Conservation (phyloP, 2,888 invertebrate genomes). For the Enoplolaimus lenunculus region DNA sequence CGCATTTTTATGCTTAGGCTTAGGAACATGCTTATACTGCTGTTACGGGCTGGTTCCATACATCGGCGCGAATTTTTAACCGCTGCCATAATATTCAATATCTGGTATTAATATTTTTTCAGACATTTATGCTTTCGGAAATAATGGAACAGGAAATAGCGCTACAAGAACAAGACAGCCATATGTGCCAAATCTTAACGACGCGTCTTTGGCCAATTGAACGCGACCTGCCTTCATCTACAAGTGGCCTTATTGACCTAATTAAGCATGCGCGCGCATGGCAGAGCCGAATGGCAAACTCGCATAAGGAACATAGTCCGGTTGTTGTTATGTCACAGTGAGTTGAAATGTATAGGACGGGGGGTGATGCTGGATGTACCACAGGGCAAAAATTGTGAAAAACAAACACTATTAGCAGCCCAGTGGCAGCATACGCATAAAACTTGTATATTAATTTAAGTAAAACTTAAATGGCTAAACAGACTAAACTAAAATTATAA, state of each 20-base stretch:
- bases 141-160: constrained; percentile 62
- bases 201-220: constrained; percentile 65
- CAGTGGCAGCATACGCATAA: too few relatives aligned
- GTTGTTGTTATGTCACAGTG: constrained; percentile 37
- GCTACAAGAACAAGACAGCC: constrained; percentile 37
- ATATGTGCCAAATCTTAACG: constrained; percentile 38
- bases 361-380: too few relatives aligned
- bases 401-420: too few relatives aligned
- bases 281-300: constrained; percentile 36
- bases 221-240: constrained; percentile 84
- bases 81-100: too few relatives aligned
- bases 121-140: constrained; percentile 85
- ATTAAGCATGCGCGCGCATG: constrained; percentile 39
- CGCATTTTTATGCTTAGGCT: too few relatives aligned
- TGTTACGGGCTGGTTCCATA: too few relatives aligned
- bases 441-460: background rate
- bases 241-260: constrained; percentile 59
- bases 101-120: constrained; percentile 28
- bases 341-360: background rate
- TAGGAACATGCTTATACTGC: too few relatives aligned
- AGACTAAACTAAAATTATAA: too few relatives aligned
- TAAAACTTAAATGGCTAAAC: too few relatives aligned
- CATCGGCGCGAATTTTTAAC: too few relatives aligned
- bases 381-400: too few relatives aligned
- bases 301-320: constrained; percentile 23